phyloP scores from a whole-genome alignment of 1,140 invertebrate genomes.

The Cephus cinctus region DNA sequence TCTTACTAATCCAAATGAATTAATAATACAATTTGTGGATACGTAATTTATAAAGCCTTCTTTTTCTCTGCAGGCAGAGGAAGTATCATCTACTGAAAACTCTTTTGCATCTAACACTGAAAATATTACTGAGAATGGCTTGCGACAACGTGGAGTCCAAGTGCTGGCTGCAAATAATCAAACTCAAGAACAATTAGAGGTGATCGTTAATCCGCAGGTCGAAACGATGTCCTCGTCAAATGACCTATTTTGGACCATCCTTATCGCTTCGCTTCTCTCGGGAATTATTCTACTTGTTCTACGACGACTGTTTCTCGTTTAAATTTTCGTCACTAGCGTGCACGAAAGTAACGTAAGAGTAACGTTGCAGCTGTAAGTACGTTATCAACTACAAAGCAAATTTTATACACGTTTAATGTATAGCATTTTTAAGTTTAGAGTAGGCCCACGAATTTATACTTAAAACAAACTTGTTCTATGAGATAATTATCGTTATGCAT shows the following conservation, averaged over 20 bases:
- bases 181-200: conserved; percentile 32
- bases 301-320: conserved; percentile 48
- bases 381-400: conserved; percentile 26
- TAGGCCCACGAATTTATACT: too few species aligned
- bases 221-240: conserved; percentile 46
- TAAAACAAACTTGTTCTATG: too few species aligned
- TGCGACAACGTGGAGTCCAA: conserved; percentile 41
- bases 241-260: conserved; percentile 47
- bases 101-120: conserved; percentile 21
- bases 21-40: too few species aligned
- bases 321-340: conserved; percentile 20
- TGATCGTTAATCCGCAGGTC: conserved; percentile 33
- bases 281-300: conserved; percentile 48
- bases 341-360: conserved; percentile 15
- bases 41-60: too few species aligned
- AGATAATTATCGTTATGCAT: too few species aligned
- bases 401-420: conserved; percentile 34
- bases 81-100: conserved; percentile 31
- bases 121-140: conserved; percentile 25
- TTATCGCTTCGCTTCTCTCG: conserved; percentile 42
- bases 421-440: conserved; percentile 27
- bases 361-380: conserved; percentile 25
- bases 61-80: conserved; percentile 41
- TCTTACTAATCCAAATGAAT: not conserved
- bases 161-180: conserved; percentile 20